Evolutionary conservation across 2,113 vertebrate species (phyloP), one percentile per base, ranked within the genome.

Genomic region (Phylloscopus trochiloides): DNA sequence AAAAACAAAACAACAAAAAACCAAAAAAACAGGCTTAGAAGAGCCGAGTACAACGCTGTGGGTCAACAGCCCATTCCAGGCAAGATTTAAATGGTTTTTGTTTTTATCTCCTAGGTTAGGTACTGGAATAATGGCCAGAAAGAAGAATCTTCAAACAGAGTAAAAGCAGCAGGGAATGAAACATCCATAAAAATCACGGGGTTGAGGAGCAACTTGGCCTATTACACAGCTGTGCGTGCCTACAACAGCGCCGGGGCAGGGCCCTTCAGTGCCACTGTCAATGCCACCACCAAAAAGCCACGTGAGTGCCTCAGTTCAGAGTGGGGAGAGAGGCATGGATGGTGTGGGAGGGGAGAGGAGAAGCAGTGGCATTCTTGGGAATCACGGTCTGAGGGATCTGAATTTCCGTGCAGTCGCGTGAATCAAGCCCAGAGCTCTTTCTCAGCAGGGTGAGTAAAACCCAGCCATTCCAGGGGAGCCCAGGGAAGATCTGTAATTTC

Each of bases 71-170:
- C 51, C 17, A 0, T 77, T 74, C 47, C 50, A 8, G 48, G 61
- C 52, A 58, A 62, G 48, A 34, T 50, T 87, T 55, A 90, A 92
- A 26, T 32, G 36, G 8, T 18, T 91, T 12, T 96, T 36, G 25
- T 96, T 91, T 12, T 16, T 77, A 14, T 74, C 58, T 67, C 45
- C 70, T 97, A 99, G 99, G 98, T 99, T 38, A 98, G 98, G 84
- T 99, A 99, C 97, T 99, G 99, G 99, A 98, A 98, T 97, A 98
- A 99, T 28, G 98, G 98, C 90, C 99, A 98, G 21, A 98, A 99
- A 95, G 99, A 99, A 77, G 98, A 99, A 65, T 98, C 98, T 16
- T 97, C 99, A 17, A 98, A 98, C 81, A 99, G 98, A 97, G 96
- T 99, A 42, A 98, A 98, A 94, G 98, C 99, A 94, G 96, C 98